phyloP scores from a whole-genome alignment of 1,140 invertebrate species.

The Drosophila ironensis region DNA sequence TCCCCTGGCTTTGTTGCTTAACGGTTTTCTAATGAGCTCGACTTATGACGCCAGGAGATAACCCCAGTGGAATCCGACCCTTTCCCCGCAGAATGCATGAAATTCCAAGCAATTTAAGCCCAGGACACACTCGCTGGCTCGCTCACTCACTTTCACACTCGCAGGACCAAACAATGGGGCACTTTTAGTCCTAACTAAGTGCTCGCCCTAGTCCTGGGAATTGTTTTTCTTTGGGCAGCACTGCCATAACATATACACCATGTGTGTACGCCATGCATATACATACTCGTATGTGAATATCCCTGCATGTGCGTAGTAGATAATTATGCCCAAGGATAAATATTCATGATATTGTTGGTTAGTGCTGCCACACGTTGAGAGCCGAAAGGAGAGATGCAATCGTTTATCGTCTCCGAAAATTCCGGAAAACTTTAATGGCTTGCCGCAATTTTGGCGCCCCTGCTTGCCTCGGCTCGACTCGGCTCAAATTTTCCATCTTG shows the following conservation, averaged over 20 bases:
- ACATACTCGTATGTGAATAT: background rate
- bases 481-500: no score
- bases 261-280: background rate
- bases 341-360: slow-evolving; percentile 46
- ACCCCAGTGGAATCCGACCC: slow-evolving; percentile 19
- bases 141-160: slow-evolving; percentile 1
- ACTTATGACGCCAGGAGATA: slow-evolving; percentile 32
- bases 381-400: slow-evolving; percentile 25
- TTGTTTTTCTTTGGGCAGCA: slow-evolving; percentile 27
- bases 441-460: background rate
- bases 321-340: slow-evolving; percentile 47
- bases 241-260: background rate
- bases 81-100: slow-evolving; percentile 25
- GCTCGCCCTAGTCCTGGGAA: slow-evolving; percentile 22
- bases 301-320: slow-evolving; percentile 19
- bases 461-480: no score
- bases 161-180: slow-evolving; percentile 29
- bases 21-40: slow-evolving; percentile 41
- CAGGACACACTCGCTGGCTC: slow-evolving; percentile 7
- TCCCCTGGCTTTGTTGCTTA: slow-evolving; percentile 6
- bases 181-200: slow-evolving; percentile 40
- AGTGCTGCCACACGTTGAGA: slow-evolving; percentile 21
- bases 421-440: slow-evolving; percentile 5
- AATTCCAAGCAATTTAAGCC: slow-evolving; percentile 43
- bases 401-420: slow-evolving; percentile 2